Evolutionary conservation across 1,140 invertebrate species (phyloP).

Genomic region (Tetramorium alpestre): DNA sequence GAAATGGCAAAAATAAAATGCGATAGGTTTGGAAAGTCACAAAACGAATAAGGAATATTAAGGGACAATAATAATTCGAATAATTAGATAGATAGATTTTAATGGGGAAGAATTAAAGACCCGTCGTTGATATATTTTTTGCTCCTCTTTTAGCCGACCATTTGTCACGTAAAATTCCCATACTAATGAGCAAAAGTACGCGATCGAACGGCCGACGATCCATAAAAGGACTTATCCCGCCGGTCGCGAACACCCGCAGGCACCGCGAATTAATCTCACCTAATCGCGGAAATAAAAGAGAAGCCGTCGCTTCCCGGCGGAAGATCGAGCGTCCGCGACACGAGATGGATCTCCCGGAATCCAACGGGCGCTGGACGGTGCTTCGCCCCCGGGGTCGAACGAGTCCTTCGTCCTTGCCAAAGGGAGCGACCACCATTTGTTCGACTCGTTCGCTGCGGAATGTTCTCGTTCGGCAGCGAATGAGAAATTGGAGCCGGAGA

Average conservation of each 20-base stretch:
- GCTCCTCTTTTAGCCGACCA: background rate
- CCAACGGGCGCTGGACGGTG: background rate
- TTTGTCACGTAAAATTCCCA: constrained; percentile 39
- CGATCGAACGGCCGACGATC: constrained; percentile 31
- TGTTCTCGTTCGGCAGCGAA: background rate
- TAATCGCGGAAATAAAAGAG: constrained; percentile 52
- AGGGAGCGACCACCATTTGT: constrained; percentile 37
- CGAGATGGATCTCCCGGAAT: constrained; percentile 16
- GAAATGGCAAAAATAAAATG: background rate
- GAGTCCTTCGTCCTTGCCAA: constrained; percentile 49
- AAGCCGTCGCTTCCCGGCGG: background rate
- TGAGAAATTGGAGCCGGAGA: constrained; percentile 19
- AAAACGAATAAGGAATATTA: background rate
- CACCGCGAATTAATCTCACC: constrained; percentile 46
- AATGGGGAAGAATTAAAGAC: background rate
- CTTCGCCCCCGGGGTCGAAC: background rate
- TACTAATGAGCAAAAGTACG: constrained; percentile 25
- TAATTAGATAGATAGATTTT: constrained; percentile 12
- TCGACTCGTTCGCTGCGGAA: background rate
- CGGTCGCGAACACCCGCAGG: constrained; percentile 12
- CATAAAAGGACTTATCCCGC: constrained; percentile 38
- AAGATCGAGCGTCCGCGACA: constrained; percentile 38
- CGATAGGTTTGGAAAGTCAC: background rate
- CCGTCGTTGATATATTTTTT: background rate
- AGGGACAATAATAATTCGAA: constrained; percentile 1